Evolutionary conservation across 2,113 vertebrate genomes (phyloP).

Genomic region (Oryzias woworae): DNA sequence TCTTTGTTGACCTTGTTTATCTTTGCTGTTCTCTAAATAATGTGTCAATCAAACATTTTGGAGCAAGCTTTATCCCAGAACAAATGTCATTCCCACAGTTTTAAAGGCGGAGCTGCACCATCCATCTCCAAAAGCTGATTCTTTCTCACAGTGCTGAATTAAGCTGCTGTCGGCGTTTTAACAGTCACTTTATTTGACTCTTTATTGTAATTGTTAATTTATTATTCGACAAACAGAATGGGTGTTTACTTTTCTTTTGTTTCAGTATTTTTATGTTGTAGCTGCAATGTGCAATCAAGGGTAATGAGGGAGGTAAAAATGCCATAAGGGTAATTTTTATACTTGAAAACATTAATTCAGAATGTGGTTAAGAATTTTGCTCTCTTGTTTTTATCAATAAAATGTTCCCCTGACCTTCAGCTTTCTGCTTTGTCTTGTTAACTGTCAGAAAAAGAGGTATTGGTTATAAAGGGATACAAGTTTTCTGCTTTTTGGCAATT

Average conservation of each 20-base stretch:
- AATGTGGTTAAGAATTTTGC: constrained; percentile 11
- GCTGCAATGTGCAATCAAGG: constrained; percentile 34
- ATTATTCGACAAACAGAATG: background rate
- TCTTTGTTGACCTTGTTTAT: too few relatives aligned
- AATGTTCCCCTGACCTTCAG: constrained; percentile 53
- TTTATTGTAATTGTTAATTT: constrained; percentile 11
- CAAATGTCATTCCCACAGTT: too few relatives aligned
- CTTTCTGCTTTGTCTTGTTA: background rate
- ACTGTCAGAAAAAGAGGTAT: background rate
- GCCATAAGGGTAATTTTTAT: constrained; percentile 55
- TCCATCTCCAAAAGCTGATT: too few relatives aligned
- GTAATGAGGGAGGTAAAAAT: constrained; percentile 59
- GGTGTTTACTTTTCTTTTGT: background rate
- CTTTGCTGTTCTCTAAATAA: too few relatives aligned
- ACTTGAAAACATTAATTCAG: constrained; percentile 55
- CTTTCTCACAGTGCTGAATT: background rate
- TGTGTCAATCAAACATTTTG: too few relatives aligned
- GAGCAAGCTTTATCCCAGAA: too few relatives aligned
- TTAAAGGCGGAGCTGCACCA: too few relatives aligned
- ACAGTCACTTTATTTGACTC: background rate
- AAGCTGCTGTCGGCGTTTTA: background rate
- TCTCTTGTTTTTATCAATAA: constrained; percentile 66
- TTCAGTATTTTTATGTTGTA: constrained; percentile 6
- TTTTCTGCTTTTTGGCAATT: background rate
- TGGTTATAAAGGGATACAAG: background rate